Base-by-base conservation (phyloP, 2,888 invertebrate genomes). In the Microplitis manilae region DNA sequence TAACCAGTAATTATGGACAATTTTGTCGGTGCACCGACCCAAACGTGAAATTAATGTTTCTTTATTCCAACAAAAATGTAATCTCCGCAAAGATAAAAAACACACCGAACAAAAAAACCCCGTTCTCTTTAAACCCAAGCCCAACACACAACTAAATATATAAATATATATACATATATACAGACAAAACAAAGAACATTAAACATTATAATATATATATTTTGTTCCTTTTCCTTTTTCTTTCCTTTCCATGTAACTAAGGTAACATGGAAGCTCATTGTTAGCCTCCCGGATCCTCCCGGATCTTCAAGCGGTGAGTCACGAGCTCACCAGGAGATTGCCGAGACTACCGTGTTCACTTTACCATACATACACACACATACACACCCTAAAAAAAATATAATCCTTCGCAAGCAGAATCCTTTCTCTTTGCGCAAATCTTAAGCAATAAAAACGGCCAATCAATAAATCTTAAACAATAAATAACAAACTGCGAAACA, bases 1-100 rank as follows among this genome's bases (percentile, higher is more conserved):
- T 80, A 80, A 78, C 79, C 79, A 62, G 79, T 79, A 81, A 81
- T 81, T 81, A 81, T 77, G 76, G 62, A 77, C 78, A 80, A 81
- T 81, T 81, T 78, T 70, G 77, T 76, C 72, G 69, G 69, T 40
- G 41, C 20, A 65, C 68, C 50, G 68, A 70, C 67, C 64, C 65
- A 71, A 50, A 67, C 59, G 69, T 64, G 73, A 79, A 75, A 75
- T 75, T 79, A 77, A 77, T 79, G 75, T 79, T 74, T 73, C 76
- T 50, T 50, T 67, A 50, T 65, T 59, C 59, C 50, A 73, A 73
- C 59, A 67, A 73, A 67, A 73, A 73, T 67, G 64, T 30, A 64
- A 62, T 61, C 13, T n/a, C 15, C 13, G 9, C 20, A 62, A 17
- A 39, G 41, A 65, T 15, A n/a, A 61, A 17, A 70, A 70, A 69